These are phyloP conservation scores for Eupithecia centaureata DNA, from an alignment of 2,888 invertebrate species.

Conservation along the genomic window DNA sequence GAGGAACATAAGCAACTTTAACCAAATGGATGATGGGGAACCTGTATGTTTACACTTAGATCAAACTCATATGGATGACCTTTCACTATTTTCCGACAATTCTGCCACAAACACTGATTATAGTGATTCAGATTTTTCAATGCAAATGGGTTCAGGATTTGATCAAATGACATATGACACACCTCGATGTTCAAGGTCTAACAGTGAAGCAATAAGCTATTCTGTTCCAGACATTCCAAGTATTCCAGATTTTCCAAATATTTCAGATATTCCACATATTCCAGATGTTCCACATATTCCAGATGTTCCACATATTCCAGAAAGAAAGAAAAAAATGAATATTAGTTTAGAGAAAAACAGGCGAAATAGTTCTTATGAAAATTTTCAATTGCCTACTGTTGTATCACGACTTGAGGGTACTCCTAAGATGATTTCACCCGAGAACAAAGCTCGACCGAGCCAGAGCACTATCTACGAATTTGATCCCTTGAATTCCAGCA, in stretches of 20 bases:
- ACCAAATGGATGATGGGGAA: conserved; percentile 37
- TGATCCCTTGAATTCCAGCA: conserved; percentile 83
- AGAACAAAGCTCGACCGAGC: conserved; percentile 57
- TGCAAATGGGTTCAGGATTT: conserved; percentile 53
- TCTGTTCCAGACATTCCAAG: conserved; percentile 65
- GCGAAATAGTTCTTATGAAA: conserved; percentile 44
- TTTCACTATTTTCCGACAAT: conserved; percentile 70
- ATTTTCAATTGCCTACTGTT: conserved; percentile 60
- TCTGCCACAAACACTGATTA: conserved; percentile 69
- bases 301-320: conserved; percentile 64
- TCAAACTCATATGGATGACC: conserved; percentile 65
- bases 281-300: conserved; percentile 66
- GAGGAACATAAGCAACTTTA: conserved; percentile 56
- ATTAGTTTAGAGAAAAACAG: conserved; percentile 15
- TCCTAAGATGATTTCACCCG: conserved; percentile 30
- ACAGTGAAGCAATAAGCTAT: conserved; percentile 59
- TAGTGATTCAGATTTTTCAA: conserved; percentile 65
- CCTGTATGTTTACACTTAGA: conserved; percentile 61
- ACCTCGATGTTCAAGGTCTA: conserved; percentile 65
- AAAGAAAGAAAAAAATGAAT: conserved; percentile 33
- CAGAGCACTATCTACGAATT: conserved; percentile 89
- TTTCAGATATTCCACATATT: conserved; percentile 61
- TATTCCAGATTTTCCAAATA: too few species aligned
- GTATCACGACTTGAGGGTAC: conserved; percentile 36
- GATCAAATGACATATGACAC: conserved; percentile 71